Evolutionary conservation across 2,888 invertebrate species (phyloP), one percentile per base, ranked within the genome.

Genomic region (Cyclophora punctaria): DNA sequence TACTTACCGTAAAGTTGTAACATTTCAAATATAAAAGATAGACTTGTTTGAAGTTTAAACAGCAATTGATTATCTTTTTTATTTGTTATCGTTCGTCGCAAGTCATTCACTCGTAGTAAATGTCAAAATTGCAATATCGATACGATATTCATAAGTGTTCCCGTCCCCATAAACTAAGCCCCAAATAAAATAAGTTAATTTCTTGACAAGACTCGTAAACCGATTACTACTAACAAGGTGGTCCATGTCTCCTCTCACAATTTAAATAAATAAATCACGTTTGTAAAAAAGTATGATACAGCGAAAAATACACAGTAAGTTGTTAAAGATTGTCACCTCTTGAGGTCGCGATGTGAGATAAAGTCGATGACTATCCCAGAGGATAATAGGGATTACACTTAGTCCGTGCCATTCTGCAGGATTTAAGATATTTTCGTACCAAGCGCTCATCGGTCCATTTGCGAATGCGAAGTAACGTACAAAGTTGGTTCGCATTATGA

Each of bases 171-270:
- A 37, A 48, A 54, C 56, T 67, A 71, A 74, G 68, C 66, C 63
- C 74, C 69, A 73, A 77, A 78, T 73, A 78, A 71, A 76, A 75
- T 76, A 78, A 81, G 76, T 77, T 71, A 81, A 78, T 80, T 83
- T 73, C 77, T 81, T 79, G 75, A 80, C 79, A 77, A 72, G 74
- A 63, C 61, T 69, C 68, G 56, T 83, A 83, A 84, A 82, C 82
- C 82, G 83, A 82, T 83, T 83, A 84, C 71, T 69, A 66, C 81
- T 81, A 83, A 83, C 82, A 81, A 83, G 84, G 83, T 84, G 83
- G 83, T 83, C 83, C 68, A 50, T 56, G 59, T 51, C 65, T 70
- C 63, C 59, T 59, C 71, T 41, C 67, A 67, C 65, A 64, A 63
- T 64, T 64, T 57, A 61, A 63, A 71, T 71, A 71, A 73, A 71